A percentile compares a stretch with the other conserved stretches of the same genome.
These are phyloP conservation scores for Acropora tenuis DNA, from an alignment of 64 coral and sea anemone species.

Conservation along the genomic window DNA sequence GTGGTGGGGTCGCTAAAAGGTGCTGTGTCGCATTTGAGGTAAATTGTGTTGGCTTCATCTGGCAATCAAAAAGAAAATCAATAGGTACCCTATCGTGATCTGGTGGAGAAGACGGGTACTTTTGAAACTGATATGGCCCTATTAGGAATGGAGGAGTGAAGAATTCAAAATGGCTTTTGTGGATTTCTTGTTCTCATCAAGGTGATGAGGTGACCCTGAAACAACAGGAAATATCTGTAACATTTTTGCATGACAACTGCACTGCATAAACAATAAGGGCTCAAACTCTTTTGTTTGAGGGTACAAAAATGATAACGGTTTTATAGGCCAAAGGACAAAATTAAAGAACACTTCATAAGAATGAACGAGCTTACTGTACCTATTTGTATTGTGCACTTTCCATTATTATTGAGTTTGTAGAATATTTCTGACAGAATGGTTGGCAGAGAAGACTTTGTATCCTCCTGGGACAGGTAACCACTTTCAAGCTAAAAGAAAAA, in stretches of 20 bases:
- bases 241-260: no score
- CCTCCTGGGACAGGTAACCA: conserved; percentile 92
- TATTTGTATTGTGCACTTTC: conserved; percentile 91
- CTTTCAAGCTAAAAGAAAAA: conserved; percentile 74
- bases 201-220: no score
- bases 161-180: no score
- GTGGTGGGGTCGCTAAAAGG: conserved; percentile 54
- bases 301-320: no score
- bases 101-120: not conserved
- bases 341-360: no score
- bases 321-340: no score
- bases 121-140: no score
- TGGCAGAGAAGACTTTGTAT: conserved; percentile 79
- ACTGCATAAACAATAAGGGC: no score
- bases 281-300: no score
- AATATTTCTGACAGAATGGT: conserved; percentile 70
- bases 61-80: not conserved
- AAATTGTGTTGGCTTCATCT: conserved; percentile 95
- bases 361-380: conserved; percentile 20
- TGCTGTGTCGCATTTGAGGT: conserved; percentile 63
- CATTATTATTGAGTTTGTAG: conserved; percentile 65
- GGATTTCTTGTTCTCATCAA: no score
- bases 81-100: not conserved
- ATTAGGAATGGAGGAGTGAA: no score
- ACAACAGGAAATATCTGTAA: no score